These are phyloP conservation scores for Lacerta agilis DNA, from an alignment of 2,797 vertebrate genomes.

Conservation along the genomic window DNA sequence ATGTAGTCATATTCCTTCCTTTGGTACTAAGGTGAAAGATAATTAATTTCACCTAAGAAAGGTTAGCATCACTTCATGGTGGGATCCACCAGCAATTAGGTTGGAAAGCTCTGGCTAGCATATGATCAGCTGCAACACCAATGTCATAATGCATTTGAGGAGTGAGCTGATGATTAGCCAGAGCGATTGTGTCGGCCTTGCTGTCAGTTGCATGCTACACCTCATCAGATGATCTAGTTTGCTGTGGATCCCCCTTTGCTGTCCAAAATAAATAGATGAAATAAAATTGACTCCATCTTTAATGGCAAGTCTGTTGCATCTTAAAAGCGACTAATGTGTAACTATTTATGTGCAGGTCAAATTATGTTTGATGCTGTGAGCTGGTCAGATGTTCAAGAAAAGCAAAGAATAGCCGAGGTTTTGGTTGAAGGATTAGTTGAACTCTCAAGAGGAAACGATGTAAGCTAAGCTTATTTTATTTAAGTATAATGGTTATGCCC, in stretches of 20 bases:
- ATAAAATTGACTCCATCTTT: neutral
- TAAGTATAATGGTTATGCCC: neutral
- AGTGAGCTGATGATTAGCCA: neutral
- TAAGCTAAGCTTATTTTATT: slow-evolving; percentile 57
- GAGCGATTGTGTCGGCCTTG: neutral
- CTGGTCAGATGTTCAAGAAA: slow-evolving; percentile 68
- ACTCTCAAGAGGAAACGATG: slow-evolving; percentile 73
- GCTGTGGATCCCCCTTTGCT: neutral
- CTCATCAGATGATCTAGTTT: neutral
- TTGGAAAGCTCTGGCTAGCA: neutral
- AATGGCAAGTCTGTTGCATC: neutral
- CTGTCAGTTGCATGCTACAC: too few species aligned
- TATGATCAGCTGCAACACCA: too few species aligned
- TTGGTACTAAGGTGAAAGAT: neutral
- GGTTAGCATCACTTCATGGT: neutral
- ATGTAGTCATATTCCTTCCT: neutral
- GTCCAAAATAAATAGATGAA: neutral
- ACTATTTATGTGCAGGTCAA: slow-evolving; percentile 75
- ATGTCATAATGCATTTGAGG: neutral
- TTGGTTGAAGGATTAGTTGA: slow-evolving; percentile 78
- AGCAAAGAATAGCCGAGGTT: slow-evolving; percentile 71
- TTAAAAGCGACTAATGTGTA: neutral
- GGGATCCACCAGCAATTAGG: neutral
- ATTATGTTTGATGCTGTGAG: slow-evolving; percentile 80
- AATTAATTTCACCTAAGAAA: neutral